Evolutionary conservation across 2,888 invertebrate genomes (phyloP), one percentile per base, ranked within the genome.

Genomic region (Hartigia nigra): DNA sequence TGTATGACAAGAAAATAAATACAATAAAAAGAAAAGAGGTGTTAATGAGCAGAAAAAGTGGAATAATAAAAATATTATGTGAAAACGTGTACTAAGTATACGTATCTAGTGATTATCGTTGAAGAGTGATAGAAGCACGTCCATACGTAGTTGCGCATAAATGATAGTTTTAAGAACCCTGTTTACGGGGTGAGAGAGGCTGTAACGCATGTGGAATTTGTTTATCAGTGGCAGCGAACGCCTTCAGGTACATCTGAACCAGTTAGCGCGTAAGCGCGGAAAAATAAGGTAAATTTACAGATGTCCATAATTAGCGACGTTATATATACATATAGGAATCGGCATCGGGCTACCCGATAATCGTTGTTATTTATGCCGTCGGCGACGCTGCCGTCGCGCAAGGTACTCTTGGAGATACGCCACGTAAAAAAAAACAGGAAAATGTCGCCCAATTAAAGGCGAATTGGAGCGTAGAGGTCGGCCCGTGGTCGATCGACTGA

Each of bases 401-500:
- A 72, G 34, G 31, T 80, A 84, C 82, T 83, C 83, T 79, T 83
- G 81, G 81, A 87, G 87, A 89, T 88, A 87, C 76, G 69, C 36
- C 32, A 81, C 80, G 80, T 83, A 84, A 85, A 85, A 85, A 85
- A 86, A 88, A 83, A 83, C 85, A 84, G 88, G 88, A 87, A 89
- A 90, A 90, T 89, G 88, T 90, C 88, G 89, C 87, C 90, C 90
- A 89, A 90, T 89, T 89, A 88, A 89, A 87, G 83, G 88, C 85
- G 88, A 88, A 88, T 88, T 88, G 87, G 88, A 88, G 88, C 88
- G 86, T 79, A 84, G 87, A 86, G 88, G 87, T 87, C 87, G 87
- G 81, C 31, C 72, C 31, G 72, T 34, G 72, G 23, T 80, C 81
- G 81, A 81, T 81, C 81, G 82, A 82, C 81, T 77, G 82, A 85